Evolutionary conservation across 1,140 invertebrate species (phyloP), one percentile per base, ranked within the genome.

Genomic region (Nomia melanderi): DNA sequence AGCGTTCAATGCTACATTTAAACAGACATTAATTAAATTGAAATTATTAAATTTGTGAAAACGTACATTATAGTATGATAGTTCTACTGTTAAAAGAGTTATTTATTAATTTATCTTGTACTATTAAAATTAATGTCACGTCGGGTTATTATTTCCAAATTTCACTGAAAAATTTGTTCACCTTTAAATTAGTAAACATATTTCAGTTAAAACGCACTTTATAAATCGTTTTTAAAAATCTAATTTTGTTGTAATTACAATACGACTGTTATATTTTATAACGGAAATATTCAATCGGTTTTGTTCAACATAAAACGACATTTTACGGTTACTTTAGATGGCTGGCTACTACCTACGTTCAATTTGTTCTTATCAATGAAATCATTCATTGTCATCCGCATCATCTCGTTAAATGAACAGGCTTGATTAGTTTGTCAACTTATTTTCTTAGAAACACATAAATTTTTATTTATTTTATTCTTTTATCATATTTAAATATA

Each of bases 321-420:
- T 54, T 39, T 50, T 36, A 27, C 17, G 23, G 8, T 50, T 7
- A 53, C 44, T 56, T 56, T 65, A 31, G 31, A 8, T 25, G 27
- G 36, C 39, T 27, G 33, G 17, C 9, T 2, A 47, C 39, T 23
- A 14, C 39, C 73, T 67, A 75, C 73, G 12, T 67, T 47, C 73
- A 69, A 59, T 67, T 75, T 57, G 4, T 69, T 67, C 53, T 57
- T 56, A 14, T 2, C 23, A 57, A 65, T 57, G 7, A 44, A 39
- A 31, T 25, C 3, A 11, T 41, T 7, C 36, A 25, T 14, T 29
- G 7, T 33, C 25, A 59, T 59, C 27, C 25, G 17, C 67, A 33
- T 25, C 1, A 12, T 29, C 12, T 50, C 20, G 17, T 50, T 72
- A 25, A 17, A 11, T 11, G 1, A 36, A 8, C 25, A 36, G n/a